Evolutionary conservation across 1,140 invertebrate genomes (phyloP), one percentile per base, ranked within the genome.

Genomic region (Drosophila neocordata): DNA sequence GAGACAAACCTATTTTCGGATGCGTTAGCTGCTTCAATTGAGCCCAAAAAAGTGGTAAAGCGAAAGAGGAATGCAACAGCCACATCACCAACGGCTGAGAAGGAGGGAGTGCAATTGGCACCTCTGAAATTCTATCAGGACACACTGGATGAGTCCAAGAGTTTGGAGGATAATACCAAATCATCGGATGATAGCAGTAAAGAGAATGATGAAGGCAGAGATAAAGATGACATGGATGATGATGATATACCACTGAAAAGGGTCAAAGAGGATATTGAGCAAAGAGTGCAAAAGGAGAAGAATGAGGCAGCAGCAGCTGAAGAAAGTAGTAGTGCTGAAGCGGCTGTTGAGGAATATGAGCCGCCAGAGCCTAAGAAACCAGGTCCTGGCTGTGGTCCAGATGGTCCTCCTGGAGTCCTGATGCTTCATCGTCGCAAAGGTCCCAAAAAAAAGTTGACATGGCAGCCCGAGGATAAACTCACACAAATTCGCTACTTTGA

Each of bases 1-100:
- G 97, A 98, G 89, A 97, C 96, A 88, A 96, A 96, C 89, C 95
- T 97, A 91, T 98, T 98, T 88, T 98, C 97, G 95, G 97, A 98
- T 92, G 97, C 96, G 1, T 91, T 98, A n/a, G 93, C 94, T 61
- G 94, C 94, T 11, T 94, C 94, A 1, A 94, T 95, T 4, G 95
- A 95, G 4, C 94, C 93, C 0, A 95, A 95, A 70, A 95, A 95
- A 90, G 94, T 95, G 1, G 94, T 95, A 57, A 97, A 96, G 77
- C 93, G 95, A 37, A 97, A 97, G 92, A 93, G 96, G n/a, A 93
- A 93, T 1, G 94, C 94, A 53, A 92, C 93, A 5, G 94, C 94
- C 1, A 95, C 94, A 81, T 95, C 96, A 65, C 93, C 83, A 22
- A 85, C 91, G 8, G 41, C 41, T 66, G 94, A 95, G 48, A 94